phyloP scores from a whole-genome alignment of 2,888 invertebrate genomes.

The Agonopterix arenella region DNA sequence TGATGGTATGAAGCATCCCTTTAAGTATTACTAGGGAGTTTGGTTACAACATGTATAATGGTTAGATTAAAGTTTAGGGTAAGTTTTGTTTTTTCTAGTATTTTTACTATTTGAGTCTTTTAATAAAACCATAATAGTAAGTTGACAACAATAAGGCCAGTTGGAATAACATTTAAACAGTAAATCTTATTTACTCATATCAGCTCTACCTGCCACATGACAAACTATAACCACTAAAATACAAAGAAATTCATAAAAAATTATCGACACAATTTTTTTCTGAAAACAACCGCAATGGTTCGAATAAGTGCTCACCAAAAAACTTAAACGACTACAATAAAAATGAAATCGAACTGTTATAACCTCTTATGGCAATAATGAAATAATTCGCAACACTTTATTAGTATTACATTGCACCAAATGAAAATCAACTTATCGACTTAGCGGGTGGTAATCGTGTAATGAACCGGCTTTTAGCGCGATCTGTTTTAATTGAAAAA shows the following conservation, averaged over 20 bases:
- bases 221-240: background rate
- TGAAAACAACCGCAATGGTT: constrained; percentile 14
- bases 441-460: constrained; percentile 63
- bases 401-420: constrained; percentile 38
- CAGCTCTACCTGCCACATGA: background rate
- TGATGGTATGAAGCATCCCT: too few species aligned
- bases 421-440: constrained; percentile 53
- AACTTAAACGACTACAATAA: constrained; percentile 20
- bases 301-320: constrained; percentile 12
- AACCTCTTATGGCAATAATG: constrained; percentile 33
- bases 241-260: background rate
- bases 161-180: too few species aligned
- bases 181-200: background rate
- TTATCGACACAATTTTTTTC: constrained; percentile 3
- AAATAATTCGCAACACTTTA: constrained; percentile 66
- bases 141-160: too few species aligned
- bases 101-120: too few species aligned
- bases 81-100: too few species aligned
- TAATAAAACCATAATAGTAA: too few species aligned
- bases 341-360: constrained; percentile 32
- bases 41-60: too few species aligned
- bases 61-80: too few species aligned
- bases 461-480: constrained; percentile 36
- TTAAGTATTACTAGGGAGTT: too few species aligned
- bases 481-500: constrained; percentile 18